These are phyloP conservation scores for Psilanteris sp. DNA, from an alignment of 1,140 invertebrate genomes.

Conservation along the genomic window DNA sequence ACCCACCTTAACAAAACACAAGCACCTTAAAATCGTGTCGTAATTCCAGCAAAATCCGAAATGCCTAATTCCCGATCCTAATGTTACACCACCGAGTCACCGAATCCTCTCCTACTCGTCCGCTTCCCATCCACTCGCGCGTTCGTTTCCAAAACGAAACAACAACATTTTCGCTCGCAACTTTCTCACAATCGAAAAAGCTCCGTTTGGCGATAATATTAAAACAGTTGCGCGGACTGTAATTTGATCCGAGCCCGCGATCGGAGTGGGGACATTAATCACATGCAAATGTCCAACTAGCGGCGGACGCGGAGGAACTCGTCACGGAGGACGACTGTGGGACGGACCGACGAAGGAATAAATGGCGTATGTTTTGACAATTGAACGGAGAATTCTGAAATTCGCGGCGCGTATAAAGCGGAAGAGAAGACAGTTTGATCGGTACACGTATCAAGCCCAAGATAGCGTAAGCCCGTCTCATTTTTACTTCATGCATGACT, in stretches of 20 bases:
- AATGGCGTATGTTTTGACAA: not conserved
- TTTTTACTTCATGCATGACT: slow-evolving; percentile 38
- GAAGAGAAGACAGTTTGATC: slow-evolving; percentile 13
- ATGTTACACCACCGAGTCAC: too few relatives aligned
- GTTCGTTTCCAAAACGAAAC: too few relatives aligned
- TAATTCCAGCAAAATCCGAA: too few relatives aligned
- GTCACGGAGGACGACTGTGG: not conserved
- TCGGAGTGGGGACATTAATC: slow-evolving; percentile 11
- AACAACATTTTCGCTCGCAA: too few relatives aligned
- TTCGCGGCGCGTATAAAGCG: not conserved
- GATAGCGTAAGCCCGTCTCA: slow-evolving; percentile 1
- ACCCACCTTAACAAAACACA: too few relatives aligned
- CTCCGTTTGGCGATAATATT: slow-evolving; percentile 1
- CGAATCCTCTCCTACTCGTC: too few relatives aligned
- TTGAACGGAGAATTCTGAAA: not conserved
- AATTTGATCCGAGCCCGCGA: slow-evolving; percentile 6
- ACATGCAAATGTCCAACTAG: slow-evolving; percentile 29
- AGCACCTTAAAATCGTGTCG: too few relatives aligned
- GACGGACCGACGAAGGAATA: not conserved
- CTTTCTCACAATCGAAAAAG: slow-evolving; percentile 18
- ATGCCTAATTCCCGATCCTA: too few relatives aligned
- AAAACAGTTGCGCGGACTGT: slow-evolving; percentile 14
- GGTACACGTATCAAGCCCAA: slow-evolving; percentile 10
- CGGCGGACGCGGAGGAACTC: not conserved
- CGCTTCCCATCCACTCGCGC: too few relatives aligned